Percentiles rank a stretch among this genome's conserved stretches.
Conservation (phyloP, 2,797 vertebrate species). For the Chelidonichthys spinosus region DNA sequence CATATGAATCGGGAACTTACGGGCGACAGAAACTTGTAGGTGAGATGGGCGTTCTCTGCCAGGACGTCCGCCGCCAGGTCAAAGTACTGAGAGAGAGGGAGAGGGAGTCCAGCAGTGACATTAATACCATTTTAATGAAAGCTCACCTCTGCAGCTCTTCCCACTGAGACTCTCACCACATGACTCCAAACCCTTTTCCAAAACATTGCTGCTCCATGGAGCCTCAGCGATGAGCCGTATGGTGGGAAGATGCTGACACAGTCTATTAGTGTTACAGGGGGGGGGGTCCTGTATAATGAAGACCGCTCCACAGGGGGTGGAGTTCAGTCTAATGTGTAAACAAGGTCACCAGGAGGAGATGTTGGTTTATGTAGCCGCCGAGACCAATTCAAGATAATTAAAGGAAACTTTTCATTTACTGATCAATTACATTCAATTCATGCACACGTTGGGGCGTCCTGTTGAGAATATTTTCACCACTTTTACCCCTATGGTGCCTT, state of each 20-base stretch:
- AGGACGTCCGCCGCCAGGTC: constrained; percentile 95
- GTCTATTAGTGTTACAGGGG: not conserved
- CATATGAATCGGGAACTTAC: constrained; percentile 64
- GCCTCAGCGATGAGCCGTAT: not conserved
- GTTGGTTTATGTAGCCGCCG: not conserved
- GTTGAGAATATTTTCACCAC: too few relatives aligned
- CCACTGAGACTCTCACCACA: constrained; percentile 17
- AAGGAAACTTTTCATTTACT: not conserved
- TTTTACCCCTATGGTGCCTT: too few relatives aligned
- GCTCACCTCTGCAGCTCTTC: not conserved
- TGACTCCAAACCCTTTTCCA: constrained; percentile 19
- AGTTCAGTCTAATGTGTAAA: not conserved
- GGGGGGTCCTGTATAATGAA: not conserved
- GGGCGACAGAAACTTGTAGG: constrained; percentile 93
- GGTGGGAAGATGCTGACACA: constrained; percentile 46
- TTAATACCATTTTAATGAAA: constrained; percentile 64
- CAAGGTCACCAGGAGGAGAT: not conserved
- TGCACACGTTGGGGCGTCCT: too few relatives aligned
- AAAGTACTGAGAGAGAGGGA: constrained; percentile 86
- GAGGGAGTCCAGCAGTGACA: constrained; percentile 33
- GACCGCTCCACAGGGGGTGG: not conserved
- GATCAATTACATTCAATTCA: too few relatives aligned
- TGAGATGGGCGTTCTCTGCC: constrained; percentile 95
- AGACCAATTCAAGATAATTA: not conserved
- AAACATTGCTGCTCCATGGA: constrained; percentile 1